These are phyloP conservation scores for Euschistus heros DNA, from an alignment of 1,140 invertebrate species.

Conservation along the genomic window DNA sequence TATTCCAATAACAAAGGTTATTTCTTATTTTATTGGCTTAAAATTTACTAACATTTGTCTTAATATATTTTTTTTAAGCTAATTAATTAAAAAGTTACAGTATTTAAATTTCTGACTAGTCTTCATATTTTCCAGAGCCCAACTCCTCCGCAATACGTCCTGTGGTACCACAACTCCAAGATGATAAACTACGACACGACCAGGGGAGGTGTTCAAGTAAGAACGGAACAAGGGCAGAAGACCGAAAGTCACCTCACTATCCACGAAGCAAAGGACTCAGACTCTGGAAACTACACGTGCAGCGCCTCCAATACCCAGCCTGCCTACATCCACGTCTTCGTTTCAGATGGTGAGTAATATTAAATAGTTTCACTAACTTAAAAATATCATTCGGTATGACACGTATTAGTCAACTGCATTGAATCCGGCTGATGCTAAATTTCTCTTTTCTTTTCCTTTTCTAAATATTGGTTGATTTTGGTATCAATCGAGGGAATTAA, in stretches of 20 bases:
- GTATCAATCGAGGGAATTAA: no score
- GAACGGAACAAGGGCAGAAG: conserved; percentile 69
- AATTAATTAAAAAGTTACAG: no score
- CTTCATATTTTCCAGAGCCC: conserved; percentile 55
- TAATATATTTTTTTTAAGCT: no score
- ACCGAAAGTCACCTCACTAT: conserved; percentile 76
- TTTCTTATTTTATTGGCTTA: no score
- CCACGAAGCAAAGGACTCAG: conserved; percentile 65
- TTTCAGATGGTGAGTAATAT: conserved; percentile 63
- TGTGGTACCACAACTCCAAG: conserved; percentile 84
- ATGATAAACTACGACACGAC: conserved; percentile 88
- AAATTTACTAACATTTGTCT: no score
- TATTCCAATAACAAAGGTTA: no score
- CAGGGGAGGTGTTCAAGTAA: conserved; percentile 70
- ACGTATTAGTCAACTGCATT: no score
- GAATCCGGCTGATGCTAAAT: no score
- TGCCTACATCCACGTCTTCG: conserved; percentile 78
- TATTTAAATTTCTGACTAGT: no score
- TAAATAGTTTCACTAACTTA: conserved; percentile 25
- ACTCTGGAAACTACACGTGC: conserved; percentile 86
- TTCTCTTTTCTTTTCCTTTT: no score
- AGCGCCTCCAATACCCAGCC: conserved; percentile 79
- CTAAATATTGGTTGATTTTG: no score
- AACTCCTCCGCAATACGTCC: conserved; percentile 78
- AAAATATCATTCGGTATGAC: no score